These are phyloP conservation scores for Kuschelorhynchus macadamiae DNA, from an alignment of 2,888 invertebrate genomes.

Conservation along the genomic window DNA sequence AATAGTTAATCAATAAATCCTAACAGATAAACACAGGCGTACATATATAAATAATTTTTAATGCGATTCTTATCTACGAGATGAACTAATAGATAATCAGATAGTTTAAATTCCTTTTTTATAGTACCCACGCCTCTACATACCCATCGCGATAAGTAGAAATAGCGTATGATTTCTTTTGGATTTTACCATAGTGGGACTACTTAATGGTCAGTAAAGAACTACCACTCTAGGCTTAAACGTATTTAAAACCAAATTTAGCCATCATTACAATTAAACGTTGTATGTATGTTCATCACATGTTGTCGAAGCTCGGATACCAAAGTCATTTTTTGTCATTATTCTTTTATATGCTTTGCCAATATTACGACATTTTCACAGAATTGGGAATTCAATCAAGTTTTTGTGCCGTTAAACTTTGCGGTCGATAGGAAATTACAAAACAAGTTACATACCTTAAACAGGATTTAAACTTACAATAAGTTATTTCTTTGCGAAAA, in stretches of 20 bases:
- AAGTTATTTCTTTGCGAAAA: no score
- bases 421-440: constrained; percentile 18
- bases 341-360: constrained; percentile 22
- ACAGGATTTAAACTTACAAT: neutral
- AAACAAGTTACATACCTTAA: neutral
- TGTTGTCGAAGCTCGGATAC: constrained; percentile 35
- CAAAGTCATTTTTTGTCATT: constrained; percentile 33
- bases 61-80: constrained; percentile 24
- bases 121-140: constrained; percentile 30
- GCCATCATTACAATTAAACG: constrained; percentile 43
- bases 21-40: no score
- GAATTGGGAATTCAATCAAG: constrained; percentile 30
- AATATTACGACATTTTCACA: constrained; percentile 32
- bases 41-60: neutral
- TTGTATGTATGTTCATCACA: constrained; percentile 41
- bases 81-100: constrained; percentile 36
- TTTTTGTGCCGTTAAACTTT: constrained; percentile 32
- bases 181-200: constrained; percentile 35
- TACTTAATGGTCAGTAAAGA: constrained; percentile 30
- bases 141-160: constrained; percentile 28
- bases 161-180: constrained; percentile 38
- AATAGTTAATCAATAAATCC: no score
- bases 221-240: constrained; percentile 34
- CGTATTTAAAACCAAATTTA: constrained; percentile 42
- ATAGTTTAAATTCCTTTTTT: constrained; percentile 24